A percentile compares a stretch with the other conserved stretches of the same genome.
phyloP scores from a whole-genome alignment of 2,888 invertebrate species.

The Dryomyza anilis region DNA sequence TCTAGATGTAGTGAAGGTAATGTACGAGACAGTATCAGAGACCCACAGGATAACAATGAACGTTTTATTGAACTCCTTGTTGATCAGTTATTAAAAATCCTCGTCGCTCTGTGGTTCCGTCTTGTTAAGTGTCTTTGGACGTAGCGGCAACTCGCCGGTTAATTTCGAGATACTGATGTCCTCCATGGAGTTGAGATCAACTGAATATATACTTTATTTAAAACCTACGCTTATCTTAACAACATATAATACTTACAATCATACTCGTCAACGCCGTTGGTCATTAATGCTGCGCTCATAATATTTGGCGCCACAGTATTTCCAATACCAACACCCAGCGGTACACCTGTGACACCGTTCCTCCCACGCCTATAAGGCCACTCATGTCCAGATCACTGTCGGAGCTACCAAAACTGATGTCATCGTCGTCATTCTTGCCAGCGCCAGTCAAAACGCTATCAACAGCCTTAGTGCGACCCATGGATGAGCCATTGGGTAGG shows the following conservation, averaged over 20 bases:
- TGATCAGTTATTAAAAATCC: slow-evolving; percentile 55
- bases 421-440: slow-evolving; percentile 46
- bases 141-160: slow-evolving; percentile 51
- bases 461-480: slow-evolving; percentile 21
- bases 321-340: no score
- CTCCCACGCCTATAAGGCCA: slow-evolving; percentile 39
- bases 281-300: no score
- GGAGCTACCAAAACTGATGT: slow-evolving; percentile 59
- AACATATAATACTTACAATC: slow-evolving; percentile 48
- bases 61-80: no score
- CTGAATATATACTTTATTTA: slow-evolving; percentile 37
- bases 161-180: slow-evolving; percentile 59
- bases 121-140: slow-evolving; percentile 56
- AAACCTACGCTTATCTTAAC: no score
- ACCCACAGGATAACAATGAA: no score
- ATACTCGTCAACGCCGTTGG: slow-evolving; percentile 34
- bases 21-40: no score
- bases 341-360: slow-evolving; percentile 54
- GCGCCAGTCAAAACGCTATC: slow-evolving; percentile 34
- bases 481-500: slow-evolving; percentile 21
- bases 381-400: slow-evolving; percentile 57
- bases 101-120: slow-evolving; percentile 58
- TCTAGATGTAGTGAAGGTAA: no score
- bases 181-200: slow-evolving; percentile 57
- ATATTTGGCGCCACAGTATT: no score